Percentiles rank a stretch among this genome's conserved stretches.
Conservation (phyloP, 2,797 vertebrate species). For the Chaenodraco wilsoni region DNA sequence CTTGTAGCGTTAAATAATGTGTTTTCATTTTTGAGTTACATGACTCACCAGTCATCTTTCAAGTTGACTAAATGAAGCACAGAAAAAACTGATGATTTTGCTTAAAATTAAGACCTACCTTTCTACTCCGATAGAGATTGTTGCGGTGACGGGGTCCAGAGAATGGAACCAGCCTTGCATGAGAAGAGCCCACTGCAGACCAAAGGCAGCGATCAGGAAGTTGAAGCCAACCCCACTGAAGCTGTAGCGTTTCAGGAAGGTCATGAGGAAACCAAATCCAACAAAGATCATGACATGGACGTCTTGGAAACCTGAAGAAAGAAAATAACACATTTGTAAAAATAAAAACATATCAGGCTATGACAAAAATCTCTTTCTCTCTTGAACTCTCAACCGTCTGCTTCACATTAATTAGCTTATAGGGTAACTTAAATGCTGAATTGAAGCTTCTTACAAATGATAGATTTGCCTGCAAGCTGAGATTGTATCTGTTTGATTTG, state of each 20-base stretch:
- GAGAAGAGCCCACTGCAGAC: constrained; percentile 96
- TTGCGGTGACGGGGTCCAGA: constrained; percentile 74
- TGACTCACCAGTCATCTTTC: background rate
- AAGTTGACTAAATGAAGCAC: background rate
- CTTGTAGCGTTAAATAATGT: background rate
- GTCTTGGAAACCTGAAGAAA: constrained; percentile 92
- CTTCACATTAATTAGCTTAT: background rate
- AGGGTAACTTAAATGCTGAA: background rate
- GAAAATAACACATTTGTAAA: background rate
- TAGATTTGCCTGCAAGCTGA: background rate
- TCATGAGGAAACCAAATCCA: constrained; percentile 98
- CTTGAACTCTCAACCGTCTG: background rate
- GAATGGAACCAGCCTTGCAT: constrained; percentile 97
- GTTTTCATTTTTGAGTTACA: constrained; percentile 3
- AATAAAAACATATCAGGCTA: background rate
- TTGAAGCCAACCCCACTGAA: constrained; percentile 93
- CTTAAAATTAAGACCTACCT: constrained; percentile 77
- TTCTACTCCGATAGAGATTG: constrained; percentile 89
- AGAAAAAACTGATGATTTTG: background rate
- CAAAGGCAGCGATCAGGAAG: constrained; percentile 94
- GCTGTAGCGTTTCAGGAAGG: constrained; percentile 94
- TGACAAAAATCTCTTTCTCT: background rate
- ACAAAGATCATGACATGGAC: constrained; percentile 99
- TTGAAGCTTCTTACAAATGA: background rate
- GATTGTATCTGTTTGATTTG: background rate